Percentiles rank a stretch among this genome's conserved stretches.
phyloP scores from a whole-genome alignment of 1,140 invertebrate genomes.

The Penaeus chinensis region DNA sequence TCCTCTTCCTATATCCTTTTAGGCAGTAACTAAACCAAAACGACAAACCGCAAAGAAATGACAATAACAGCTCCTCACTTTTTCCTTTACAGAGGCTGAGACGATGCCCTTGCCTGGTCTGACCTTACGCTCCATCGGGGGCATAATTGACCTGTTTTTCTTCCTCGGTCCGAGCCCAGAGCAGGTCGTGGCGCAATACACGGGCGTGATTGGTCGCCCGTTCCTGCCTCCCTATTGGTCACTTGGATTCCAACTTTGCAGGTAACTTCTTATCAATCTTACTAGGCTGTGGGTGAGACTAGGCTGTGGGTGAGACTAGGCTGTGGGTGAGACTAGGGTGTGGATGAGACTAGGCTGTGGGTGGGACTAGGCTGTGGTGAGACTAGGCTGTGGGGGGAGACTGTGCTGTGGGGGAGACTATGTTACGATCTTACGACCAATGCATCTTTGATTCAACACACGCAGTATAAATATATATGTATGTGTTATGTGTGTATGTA shows the following conservation, averaged over 20 bases:
- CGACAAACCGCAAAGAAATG: too few relatives aligned
- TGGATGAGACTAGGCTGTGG: too few relatives aligned
- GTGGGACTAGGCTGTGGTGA: too few relatives aligned
- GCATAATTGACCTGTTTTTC: conserved; percentile 70
- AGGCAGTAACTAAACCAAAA: too few relatives aligned
- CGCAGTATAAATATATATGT: not conserved
- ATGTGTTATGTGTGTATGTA: not conserved
- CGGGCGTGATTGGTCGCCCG: conserved; percentile 68
- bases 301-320: too few relatives aligned
- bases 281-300: too few relatives aligned
- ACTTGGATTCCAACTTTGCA: conserved; percentile 71
- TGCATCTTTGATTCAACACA: not conserved
- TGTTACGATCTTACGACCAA: too few relatives aligned
- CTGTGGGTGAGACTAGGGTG: too few relatives aligned
- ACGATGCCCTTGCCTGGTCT: conserved; percentile 60
- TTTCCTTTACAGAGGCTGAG: conserved; percentile 22
- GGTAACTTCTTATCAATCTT: conserved; percentile 65
- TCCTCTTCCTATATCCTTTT: not conserved
- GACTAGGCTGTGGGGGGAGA: too few relatives aligned
- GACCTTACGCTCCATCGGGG: conserved; percentile 66
- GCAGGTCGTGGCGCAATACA: conserved; percentile 71
- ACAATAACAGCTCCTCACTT: not conserved
- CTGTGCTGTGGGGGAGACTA: too few relatives aligned
- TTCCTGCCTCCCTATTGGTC: conserved; percentile 71
- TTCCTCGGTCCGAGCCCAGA: conserved; percentile 69